A percentile compares a stretch with the other conserved stretches of the same genome.
Evolutionary conservation across 2,888 invertebrate genomes (phyloP).

Genomic region (Hydropsyche betteni): DNA sequence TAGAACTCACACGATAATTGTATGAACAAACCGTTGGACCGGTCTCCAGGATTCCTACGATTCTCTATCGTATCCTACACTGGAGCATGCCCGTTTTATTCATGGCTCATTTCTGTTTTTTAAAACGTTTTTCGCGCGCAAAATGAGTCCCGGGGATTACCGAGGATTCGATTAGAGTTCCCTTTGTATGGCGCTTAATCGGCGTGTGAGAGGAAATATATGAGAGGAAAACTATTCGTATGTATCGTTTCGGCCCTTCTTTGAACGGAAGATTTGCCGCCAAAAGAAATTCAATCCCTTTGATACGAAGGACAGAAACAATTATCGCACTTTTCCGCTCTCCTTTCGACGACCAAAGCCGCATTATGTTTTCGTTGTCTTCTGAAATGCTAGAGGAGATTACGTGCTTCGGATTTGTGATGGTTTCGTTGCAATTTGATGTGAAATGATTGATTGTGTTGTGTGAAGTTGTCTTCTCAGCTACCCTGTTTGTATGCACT

Average conservation of each 20-base stretch:
- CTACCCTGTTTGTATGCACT: no score
- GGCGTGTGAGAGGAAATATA: conserved; percentile 23
- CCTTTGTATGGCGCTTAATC: conserved; percentile 44
- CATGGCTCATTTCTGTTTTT: not conserved
- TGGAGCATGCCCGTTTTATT: not conserved
- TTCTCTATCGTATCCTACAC: not conserved
- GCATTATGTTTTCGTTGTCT: no score
- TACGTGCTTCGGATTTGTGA: no score
- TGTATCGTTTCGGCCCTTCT: conserved; percentile 42
- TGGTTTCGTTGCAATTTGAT: not conserved
- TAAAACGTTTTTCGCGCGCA: conserved; percentile 9
- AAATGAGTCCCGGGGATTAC: conserved; percentile 24
- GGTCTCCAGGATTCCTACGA: conserved; percentile 12
- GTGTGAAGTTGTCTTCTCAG: no score
- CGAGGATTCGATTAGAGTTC: conserved; percentile 34
- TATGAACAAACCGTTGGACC: not conserved
- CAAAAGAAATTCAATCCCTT: conserved; percentile 49
- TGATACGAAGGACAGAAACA: conserved; percentile 46
- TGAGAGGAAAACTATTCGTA: conserved; percentile 20
- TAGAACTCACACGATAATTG: conserved; percentile 35
- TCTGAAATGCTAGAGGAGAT: no score
- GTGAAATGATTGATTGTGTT: not conserved
- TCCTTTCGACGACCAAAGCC: not conserved
- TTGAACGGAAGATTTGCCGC: conserved; percentile 43
- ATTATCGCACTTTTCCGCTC: conserved; percentile 36